Conservation (phyloP, 64 coral and sea anemone species). For the Astreopora myriophthalma region DNA sequence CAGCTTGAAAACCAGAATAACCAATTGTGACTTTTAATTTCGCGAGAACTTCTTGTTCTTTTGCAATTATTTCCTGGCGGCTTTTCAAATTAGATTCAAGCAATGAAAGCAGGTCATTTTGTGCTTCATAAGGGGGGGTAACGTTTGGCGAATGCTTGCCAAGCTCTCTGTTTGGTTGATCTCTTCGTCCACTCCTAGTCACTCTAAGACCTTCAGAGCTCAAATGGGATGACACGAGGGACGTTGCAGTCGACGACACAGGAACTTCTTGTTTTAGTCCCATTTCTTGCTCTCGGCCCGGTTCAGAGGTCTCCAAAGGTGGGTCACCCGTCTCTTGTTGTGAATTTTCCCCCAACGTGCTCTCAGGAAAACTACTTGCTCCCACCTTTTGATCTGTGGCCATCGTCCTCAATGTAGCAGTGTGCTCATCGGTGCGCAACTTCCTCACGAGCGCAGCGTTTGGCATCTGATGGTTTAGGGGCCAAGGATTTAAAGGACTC, state of each 20-base stretch:
- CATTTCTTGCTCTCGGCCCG: background rate
- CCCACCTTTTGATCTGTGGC: background rate
- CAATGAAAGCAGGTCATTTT: background rate
- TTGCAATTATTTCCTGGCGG: background rate
- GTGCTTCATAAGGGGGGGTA: background rate
- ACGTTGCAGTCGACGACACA: background rate
- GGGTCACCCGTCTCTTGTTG: background rate
- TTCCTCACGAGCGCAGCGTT: background rate
- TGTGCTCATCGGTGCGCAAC: background rate
- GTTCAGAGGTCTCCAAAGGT: background rate
- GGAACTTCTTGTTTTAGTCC: background rate
- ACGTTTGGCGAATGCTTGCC: background rate
- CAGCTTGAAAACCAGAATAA: background rate
- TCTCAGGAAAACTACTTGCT: background rate
- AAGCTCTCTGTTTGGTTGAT: background rate
- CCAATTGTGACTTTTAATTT: background rate
- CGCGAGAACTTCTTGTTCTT: background rate
- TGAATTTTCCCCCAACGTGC: background rate
- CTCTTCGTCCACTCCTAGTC: too few species aligned
- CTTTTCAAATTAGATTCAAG: background rate
- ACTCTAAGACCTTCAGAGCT: background rate
- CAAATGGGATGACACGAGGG: background rate
- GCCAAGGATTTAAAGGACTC: background rate
- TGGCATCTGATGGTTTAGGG: background rate
- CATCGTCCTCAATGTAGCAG: background rate